Base-by-base conservation (phyloP, 2,113 vertebrate species). In the Spilogale gracilis region DNA sequence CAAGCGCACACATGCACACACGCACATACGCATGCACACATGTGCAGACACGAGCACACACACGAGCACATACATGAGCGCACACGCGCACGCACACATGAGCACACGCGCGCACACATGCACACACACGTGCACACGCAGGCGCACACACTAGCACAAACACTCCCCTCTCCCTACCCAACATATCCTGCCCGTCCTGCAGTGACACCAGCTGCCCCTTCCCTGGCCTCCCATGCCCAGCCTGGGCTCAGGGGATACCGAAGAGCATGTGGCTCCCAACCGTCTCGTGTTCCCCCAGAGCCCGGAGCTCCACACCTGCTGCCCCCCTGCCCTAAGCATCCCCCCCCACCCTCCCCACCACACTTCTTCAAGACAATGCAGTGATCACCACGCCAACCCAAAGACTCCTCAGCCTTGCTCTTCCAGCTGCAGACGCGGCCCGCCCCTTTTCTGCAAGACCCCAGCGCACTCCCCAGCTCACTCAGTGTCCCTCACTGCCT, bases 21-120 rank as follows among this genome's bases (percentile, higher is more conserved):
- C 23, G 12, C 23, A 27, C 60, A 27, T 23, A 23, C 63, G n/a
- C 2, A 8, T 50, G 25, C 48, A 6, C 1, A 10, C 2, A 23
- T 45, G 10, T 1, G 9, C 4, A 48, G 16, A 5, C 56, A 5
- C 17, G 17, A 5, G 17, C 20, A 5, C 63, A 30, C 27, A 6
- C 61, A 65, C 48, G 21, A 30, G 18, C 9, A 7, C 17, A 2
- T 58, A 76, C 18, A 4, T 38, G 38, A 38, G 38, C 38, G 38
- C 50, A 38, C 48, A 27, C 58, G 5, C 3, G 5, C 5, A 38
- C 0, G 1, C 30, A 3, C 30, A 3, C 3, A 7, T 38, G 38
- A 38, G 38, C 13, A 2, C 25, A 27, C 23, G 12, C 23, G 12
- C 60, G 11, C 60, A 23, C 63, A 67, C 2, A 8, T 50, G 25